Evolutionary conservation across 2,113 vertebrate species (phyloP).

Genomic region (Henicopernis longicauda): DNA sequence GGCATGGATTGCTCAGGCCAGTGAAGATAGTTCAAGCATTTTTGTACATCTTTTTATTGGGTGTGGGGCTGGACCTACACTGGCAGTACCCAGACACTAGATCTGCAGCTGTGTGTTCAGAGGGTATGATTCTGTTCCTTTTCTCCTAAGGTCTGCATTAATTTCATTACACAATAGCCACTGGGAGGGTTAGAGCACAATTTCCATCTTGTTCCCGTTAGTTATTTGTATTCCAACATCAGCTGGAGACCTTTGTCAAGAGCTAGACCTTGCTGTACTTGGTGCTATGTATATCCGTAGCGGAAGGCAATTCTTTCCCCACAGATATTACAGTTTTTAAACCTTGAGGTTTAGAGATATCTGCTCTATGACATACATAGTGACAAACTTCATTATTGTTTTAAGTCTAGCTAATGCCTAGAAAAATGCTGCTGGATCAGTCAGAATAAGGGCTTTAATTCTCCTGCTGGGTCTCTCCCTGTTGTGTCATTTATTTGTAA

Average conservation of each 20-base stretch:
- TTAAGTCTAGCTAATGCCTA: conserved; percentile 31
- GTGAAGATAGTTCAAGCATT: background rate
- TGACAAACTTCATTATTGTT: conserved; percentile 56
- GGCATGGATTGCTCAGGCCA: background rate
- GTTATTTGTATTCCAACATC: conserved; percentile 51
- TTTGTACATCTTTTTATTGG: background rate
- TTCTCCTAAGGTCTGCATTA: background rate
- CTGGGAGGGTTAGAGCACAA: conserved; percentile 28
- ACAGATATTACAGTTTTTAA: conserved; percentile 47
- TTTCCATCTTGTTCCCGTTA: conserved; percentile 44
- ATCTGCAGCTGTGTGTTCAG: background rate
- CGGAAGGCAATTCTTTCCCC: conserved; percentile 39
- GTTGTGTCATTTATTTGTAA: conserved; percentile 2
- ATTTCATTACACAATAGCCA: conserved; percentile 3
- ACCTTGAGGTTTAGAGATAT: conserved; percentile 45
- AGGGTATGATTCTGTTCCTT: background rate
- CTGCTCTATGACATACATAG: background rate
- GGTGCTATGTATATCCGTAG: conserved; percentile 21
- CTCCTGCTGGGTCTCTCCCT: conserved; percentile 30
- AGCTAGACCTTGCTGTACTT: conserved; percentile 43
- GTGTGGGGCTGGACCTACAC: background rate
- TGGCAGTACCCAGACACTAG: background rate
- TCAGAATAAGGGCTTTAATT: conserved; percentile 41
- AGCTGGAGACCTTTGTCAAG: conserved; percentile 58
- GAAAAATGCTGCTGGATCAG: conserved; percentile 44